Evolutionary conservation across 1,140 invertebrate genomes (phyloP), one percentile per base, ranked within the genome.

Genomic region (Idris sp.): DNA sequence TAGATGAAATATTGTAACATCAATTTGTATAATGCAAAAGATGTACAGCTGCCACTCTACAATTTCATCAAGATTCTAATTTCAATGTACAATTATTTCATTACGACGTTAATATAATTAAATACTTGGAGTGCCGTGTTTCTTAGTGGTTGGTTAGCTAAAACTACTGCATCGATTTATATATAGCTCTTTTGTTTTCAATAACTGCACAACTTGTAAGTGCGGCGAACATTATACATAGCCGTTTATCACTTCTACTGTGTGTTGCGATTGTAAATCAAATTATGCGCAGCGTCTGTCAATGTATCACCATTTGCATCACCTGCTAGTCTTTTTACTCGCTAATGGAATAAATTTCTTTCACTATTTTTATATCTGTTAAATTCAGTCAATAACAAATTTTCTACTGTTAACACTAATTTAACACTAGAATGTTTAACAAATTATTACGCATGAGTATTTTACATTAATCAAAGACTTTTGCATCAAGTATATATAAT

Each of bases 301-400:
- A 33, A 59, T 61, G 56, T 61, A 43, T 48, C n/a, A n/a, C n/a
- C 56, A 19, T 11, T 38, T 35, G 31, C 41, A 30, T 26, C 54
- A 36, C 19, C 54, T 58, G 43, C 53, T 22, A 46, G 14, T 59
- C 46, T 18, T 19, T 13, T 46, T 59, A 31, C 43, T 22, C 5
- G 54, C 35, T 61, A 49, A 61, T 61, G 43, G 56, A 61, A 61
- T 61, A 61, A 61, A 49, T 61, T 61, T 61, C 19, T 40, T 49
- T 16, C n/a, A n/a, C n/a, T n/a, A n/a, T n/a, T n/a, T n/a, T n/a
- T n/a, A n/a, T n/a, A n/a, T n/a, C n/a, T n/a, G 22, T 5, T 0
- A 28, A 30, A 15, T 28, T 22, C 33, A 30, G 18, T 15, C 43
- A n/a, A n/a, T n/a, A n/a, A n/a, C n/a, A n/a, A n/a, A n/a, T n/a